Base-by-base conservation (phyloP, 2,888 invertebrate genomes). In the Drosophila prostipennis region DNA sequence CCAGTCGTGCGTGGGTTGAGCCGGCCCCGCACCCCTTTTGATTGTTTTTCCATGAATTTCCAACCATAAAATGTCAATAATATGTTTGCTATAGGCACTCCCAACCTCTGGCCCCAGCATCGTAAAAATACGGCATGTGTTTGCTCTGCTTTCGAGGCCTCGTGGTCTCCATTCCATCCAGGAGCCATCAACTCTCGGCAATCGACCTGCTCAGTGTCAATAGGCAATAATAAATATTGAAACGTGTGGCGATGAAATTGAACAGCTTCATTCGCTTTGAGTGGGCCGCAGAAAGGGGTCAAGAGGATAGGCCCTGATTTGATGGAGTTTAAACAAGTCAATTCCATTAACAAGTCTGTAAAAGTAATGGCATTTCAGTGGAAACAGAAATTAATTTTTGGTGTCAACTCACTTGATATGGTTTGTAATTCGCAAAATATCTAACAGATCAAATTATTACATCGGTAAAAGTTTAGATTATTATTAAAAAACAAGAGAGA, bases 11-110 rank as follows among this genome's bases (percentile, higher is more conserved):
- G 60, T 56, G 60, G 60, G 13, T 6, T n/a, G 52, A 26, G 52
- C 11, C 3, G 45, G 23, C 45, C 54, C 19, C 23, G 57, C 69
- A 77, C 82, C 80, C 82, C 60, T 83, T 46, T 70, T 60, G 73
- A 77, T 85, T 81, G 77, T 78, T 84, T 78, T 80, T 79, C 53
- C 69, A 78, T 78, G 74, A 82, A 76, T 82, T 80, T 71, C 52
- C 67, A 79, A 55, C 70, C 85, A 80, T 86, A 79, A 83, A 83
- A 86, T 86, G 83, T 86, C 83, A 86, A 86, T 83, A 83, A 82
- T 76, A 79, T 86, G 74, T 76, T 71, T 76, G 83, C 75, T 70
- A 77, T 78, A 70, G 81, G 71, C 72, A 55, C 48, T 36, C 34
- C 23, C 13, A n/a, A 14, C 23, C 48, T 23, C 40, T 23, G 34